Evolutionary conservation across 1,140 invertebrate species (phyloP), one percentile per base, ranked within the genome.

Genomic region (Epicauta chinensis): DNA sequence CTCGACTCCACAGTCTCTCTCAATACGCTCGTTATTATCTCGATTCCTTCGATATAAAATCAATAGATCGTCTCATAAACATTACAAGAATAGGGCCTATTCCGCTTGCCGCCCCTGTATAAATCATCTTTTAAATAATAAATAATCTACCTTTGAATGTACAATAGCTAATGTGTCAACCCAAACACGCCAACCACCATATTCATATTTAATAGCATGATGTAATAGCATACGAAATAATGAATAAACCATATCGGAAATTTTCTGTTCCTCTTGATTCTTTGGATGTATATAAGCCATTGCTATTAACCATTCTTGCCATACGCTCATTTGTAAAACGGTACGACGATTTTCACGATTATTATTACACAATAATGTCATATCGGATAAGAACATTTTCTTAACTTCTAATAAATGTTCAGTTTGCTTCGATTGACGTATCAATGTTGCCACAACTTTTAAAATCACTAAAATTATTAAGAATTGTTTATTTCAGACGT

Each of bases 101-200:
- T n/a, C n/a, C n/a, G n/a, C n/a, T n/a, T n/a, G n/a, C n/a, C n/a
- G n/a, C n/a, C n/a, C n/a, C n/a, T n/a, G n/a, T n/a, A n/a, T n/a
- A n/a, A n/a, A n/a, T n/a, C n/a, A n/a, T n/a, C n/a, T n/a, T n/a
- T n/a, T n/a, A n/a, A n/a, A n/a, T n/a, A n/a, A n/a, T n/a, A n/a
- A n/a, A n/a, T n/a, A 23, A 49, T 16, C 70, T 70, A 97, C 94
- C 81, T 98, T 98, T 1, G 97, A 98, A 78, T 99, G 97, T 11
- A 99, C 92, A 67, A 99, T 99, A 3, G 97, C 96, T 36, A 99
- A 70, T 0, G 97, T 99, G 70, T 99, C 97, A 5, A 99, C 97
- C 97, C 97, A 99, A 7, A 99, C 97, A 59, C 97, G 77, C 97
- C 97, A 99, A 9, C 97, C 97, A n/a, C 97, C 97, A 67, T 97